phyloP scores from a whole-genome alignment of 1,140 invertebrate species.

The Trichonephila inaurata region DNA sequence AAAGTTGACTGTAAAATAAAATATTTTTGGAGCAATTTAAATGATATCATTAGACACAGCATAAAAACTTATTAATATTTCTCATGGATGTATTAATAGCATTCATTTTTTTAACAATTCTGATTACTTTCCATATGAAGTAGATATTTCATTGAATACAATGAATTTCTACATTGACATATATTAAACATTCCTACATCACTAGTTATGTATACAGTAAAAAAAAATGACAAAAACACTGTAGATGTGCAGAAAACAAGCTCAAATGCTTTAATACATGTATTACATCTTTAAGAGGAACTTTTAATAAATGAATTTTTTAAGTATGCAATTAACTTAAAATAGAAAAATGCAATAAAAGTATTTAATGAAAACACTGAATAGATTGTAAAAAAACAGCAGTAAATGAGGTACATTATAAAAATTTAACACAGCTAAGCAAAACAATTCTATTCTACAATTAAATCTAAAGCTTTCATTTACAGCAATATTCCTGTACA shows the following conservation, averaged over 20 bases:
- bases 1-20: too few relatives aligned
- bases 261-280: constrained; percentile 22
- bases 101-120: too few relatives aligned
- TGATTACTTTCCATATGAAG: too few relatives aligned
- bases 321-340: neutral
- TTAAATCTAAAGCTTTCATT: constrained; percentile 27
- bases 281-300: neutral
- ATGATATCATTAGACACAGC: too few relatives aligned
- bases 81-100: too few relatives aligned
- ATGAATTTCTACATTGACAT: too few relatives aligned
- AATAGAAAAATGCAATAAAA: neutral
- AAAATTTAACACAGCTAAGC: neutral
- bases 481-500: constrained; percentile 33
- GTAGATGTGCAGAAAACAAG: neutral
- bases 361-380: neutral
- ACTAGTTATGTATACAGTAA: too few relatives aligned
- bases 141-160: too few relatives aligned
- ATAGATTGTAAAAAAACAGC: constrained; percentile 11
- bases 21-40: too few relatives aligned
- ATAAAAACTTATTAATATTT: too few relatives aligned
- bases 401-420: neutral
- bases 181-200: too few relatives aligned
- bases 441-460: neutral
- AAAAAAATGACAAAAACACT: neutral
- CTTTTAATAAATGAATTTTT: neutral